Conservation (phyloP, 1,140 invertebrate species). For the Bombus pascuorum region DNA sequence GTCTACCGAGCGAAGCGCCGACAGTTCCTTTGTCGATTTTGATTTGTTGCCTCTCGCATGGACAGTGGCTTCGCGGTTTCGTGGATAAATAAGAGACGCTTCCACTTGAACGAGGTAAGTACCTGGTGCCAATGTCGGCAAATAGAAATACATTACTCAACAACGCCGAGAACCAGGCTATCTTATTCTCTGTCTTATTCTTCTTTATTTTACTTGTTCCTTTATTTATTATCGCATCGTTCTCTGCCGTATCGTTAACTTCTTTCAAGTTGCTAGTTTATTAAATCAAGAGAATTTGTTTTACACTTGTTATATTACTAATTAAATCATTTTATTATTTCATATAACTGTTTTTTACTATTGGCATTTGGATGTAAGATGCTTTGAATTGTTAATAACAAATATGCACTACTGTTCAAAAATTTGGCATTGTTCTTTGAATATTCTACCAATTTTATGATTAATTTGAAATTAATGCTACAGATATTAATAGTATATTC, state of each 20-base stretch:
- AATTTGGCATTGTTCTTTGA: not conserved
- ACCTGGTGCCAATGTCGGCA: slow-evolving; percentile 21
- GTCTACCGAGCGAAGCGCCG: not conserved
- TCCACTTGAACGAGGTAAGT: not conserved
- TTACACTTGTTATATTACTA: too few species aligned
- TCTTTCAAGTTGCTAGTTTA: not conserved
- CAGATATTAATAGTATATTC: not conserved
- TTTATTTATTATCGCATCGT: not conserved
- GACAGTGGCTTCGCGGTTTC: slow-evolving; percentile 7
- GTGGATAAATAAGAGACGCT: slow-evolving; percentile 8
- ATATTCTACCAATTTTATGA: not conserved
- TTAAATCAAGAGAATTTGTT: too few species aligned
- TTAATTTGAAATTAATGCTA: not conserved
- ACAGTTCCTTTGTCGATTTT: slow-evolving; percentile 25
- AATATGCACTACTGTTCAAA: not conserved
- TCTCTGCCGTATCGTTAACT: not conserved
- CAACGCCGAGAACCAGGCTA: not conserved
- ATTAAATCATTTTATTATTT: too few species aligned
- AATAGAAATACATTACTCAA: slow-evolving; percentile 32
- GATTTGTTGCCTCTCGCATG: slow-evolving; percentile 32
- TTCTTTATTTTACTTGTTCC: too few species aligned
- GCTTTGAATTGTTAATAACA: too few species aligned
- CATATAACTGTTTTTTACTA: too few species aligned
- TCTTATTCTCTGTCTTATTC: not conserved
- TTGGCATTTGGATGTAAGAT: too few species aligned